Base-by-base conservation (phyloP, 2,113 vertebrate genomes). In the Panthera uncia region DNA sequence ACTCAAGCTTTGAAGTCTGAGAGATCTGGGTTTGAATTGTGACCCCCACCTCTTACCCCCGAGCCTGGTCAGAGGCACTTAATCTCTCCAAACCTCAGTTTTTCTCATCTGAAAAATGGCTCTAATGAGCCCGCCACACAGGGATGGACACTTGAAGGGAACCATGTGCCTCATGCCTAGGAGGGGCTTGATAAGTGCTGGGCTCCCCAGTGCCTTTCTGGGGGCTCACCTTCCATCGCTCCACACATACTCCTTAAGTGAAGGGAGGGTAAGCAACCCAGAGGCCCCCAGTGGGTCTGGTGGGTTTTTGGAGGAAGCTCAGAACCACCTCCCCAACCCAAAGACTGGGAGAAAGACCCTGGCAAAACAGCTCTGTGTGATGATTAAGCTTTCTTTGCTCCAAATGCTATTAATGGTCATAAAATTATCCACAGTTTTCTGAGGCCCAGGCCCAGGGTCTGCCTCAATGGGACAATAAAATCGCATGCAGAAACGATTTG, bases 401-500 rank as follows among this genome's bases (percentile, higher is more conserved):
- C 97, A 97, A 97, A 97, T 97, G 73, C 96, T 96, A 91, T 98
- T 97, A 97, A 96, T 95, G 96, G 88, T 98, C 96, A 94, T 98
- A 98, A 98, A 98, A 95, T 98, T 95, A 97, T 92, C 97, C 91
- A 97, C 97, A 97, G 95, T 93, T 94, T 97, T 97, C 96, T 95
- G 96, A 97, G 96, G 97, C 96, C 78, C 68, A 29, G 84, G 76
- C 95, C 92, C 93, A 94, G 92, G 66, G 88, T 55, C 96, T 94
- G 95, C 97, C 97, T 98, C 98, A 41, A 1, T 94, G 98, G 97
- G 95, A 91, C 94, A 86, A 95, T 98, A 98, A 98, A 97, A 96
- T 69, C 1, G 0, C 95, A 93, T 95, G 81, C 96, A 97, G 95
- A 93, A 97, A 97, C 29, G 57, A 97, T 94, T 94, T 92, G 93